These are phyloP conservation scores for Ophion ellenae DNA, from an alignment of 2,888 invertebrate species.

Conservation along the genomic window DNA sequence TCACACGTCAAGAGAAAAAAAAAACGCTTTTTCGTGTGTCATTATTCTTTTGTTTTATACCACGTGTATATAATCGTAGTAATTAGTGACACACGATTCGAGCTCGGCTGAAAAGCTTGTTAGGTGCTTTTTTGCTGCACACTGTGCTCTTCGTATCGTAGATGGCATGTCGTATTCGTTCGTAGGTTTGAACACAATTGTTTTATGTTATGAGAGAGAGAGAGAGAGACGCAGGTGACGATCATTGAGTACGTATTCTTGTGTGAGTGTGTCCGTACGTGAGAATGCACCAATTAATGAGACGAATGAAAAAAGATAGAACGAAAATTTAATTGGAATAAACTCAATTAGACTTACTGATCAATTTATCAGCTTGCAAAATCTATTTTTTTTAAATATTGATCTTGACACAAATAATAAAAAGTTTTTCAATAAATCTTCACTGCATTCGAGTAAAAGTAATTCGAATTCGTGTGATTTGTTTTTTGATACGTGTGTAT, in stretches of 20 bases:
- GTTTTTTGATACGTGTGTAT: conserved; percentile 1
- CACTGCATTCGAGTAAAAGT: no score
- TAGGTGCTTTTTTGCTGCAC: conserved; percentile 76
- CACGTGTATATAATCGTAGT: conserved; percentile 42
- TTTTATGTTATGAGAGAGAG: conserved; percentile 2
- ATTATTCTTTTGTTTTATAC: conserved; percentile 32
- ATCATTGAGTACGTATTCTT: background rate
- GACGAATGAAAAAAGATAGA: background rate
- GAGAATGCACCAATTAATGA: background rate
- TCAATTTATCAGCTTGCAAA: background rate
- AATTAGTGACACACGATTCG: conserved; percentile 70
- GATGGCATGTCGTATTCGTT: conserved; percentile 19
- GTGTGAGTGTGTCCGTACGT: background rate
- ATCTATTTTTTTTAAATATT: background rate
- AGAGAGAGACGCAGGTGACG: background rate
- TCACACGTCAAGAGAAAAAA: conserved; percentile 64
- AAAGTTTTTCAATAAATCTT: background rate
- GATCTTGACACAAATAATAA: background rate
- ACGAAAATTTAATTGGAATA: background rate
- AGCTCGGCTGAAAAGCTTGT: conserved; percentile 62
- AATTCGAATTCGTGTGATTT: background rate
- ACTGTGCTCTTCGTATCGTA: conserved; percentile 73
- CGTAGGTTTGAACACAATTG: conserved; percentile 66
- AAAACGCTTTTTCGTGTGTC: conserved; percentile 57
- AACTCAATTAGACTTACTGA: background rate